Percentiles rank a stretch among this genome's conserved stretches.
phyloP scores from a whole-genome alignment of 2,113 vertebrate species.

The Atherinomorus stipes region DNA sequence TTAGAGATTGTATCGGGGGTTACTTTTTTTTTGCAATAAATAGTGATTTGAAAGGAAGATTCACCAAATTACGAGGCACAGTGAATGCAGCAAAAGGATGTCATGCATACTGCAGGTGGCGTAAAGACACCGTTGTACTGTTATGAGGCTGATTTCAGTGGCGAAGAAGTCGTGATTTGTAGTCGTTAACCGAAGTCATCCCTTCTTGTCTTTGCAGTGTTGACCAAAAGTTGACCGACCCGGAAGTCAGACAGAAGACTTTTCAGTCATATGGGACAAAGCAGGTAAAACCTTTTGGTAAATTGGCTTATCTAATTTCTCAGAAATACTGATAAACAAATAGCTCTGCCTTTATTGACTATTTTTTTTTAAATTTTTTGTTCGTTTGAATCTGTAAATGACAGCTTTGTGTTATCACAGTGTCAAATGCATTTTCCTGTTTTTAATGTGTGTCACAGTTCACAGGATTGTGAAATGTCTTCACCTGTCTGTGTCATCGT shows the following conservation, averaged over 20 bases:
- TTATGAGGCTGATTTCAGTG: background rate
- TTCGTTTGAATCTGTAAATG: background rate
- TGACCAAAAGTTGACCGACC: background rate
- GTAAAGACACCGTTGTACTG: background rate
- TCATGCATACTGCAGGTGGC: background rate
- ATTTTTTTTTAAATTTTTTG: no score
- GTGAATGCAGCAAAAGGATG: constrained; percentile 17
- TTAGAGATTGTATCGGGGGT: background rate
- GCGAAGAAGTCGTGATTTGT: constrained; percentile 13
- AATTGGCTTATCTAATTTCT: background rate
- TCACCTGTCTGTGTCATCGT: constrained; percentile 77
- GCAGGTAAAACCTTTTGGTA: constrained; percentile 37
- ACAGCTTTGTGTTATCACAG: background rate
- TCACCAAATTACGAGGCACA: background rate
- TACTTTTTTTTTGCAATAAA: background rate
- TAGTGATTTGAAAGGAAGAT: background rate
- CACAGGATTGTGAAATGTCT: constrained; percentile 67
- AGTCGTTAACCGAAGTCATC: no score
- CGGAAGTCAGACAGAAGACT: background rate
- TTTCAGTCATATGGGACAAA: constrained; percentile 39
- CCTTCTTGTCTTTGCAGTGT: background rate
- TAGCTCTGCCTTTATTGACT: no score
- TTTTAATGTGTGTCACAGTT: constrained; percentile 30
- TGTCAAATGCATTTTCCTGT: background rate
- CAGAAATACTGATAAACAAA: background rate